Evolutionary conservation across 2,113 vertebrate species (phyloP).

Genomic region (Ptychochromis oligacanthus): DNA sequence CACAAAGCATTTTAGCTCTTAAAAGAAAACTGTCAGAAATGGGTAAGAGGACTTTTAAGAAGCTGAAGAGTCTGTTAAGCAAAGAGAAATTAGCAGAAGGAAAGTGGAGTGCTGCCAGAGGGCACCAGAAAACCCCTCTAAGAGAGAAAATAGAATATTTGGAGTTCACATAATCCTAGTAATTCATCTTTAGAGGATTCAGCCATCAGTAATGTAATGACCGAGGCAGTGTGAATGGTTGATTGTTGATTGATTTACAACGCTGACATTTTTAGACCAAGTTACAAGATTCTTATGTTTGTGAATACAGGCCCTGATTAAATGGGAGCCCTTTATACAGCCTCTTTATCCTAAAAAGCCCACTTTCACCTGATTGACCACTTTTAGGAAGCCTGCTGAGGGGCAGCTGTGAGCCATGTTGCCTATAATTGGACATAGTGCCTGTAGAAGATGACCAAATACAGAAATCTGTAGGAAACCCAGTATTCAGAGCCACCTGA

Average conservation of each 20-base stretch:
- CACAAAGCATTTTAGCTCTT: background rate
- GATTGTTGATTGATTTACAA: background rate
- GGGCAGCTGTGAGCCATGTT: background rate
- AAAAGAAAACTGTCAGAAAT: too few relatives aligned
- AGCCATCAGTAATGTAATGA: too few relatives aligned
- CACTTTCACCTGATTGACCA: background rate
- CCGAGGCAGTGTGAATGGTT: background rate
- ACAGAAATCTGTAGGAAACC: background rate
- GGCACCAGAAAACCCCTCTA: background rate
- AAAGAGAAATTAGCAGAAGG: background rate
- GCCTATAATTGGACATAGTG: background rate
- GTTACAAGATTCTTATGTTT: background rate
- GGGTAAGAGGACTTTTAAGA: background rate
- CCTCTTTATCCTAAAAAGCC: background rate
- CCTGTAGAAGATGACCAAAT: background rate
- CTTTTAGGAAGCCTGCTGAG: background rate
- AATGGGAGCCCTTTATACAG: background rate
- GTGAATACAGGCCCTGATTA: background rate
- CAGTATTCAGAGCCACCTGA: fast-evolving
- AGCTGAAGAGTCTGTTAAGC: background rate
- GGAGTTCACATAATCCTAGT: background rate
- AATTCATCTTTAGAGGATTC: background rate
- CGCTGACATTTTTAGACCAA: background rate
- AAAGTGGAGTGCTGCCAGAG: background rate
- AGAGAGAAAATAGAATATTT: background rate